Evolutionary conservation across 2,888 invertebrate genomes (phyloP), one percentile per base, ranked within the genome.

Genomic region (Eutolmus rufibarbis): DNA sequence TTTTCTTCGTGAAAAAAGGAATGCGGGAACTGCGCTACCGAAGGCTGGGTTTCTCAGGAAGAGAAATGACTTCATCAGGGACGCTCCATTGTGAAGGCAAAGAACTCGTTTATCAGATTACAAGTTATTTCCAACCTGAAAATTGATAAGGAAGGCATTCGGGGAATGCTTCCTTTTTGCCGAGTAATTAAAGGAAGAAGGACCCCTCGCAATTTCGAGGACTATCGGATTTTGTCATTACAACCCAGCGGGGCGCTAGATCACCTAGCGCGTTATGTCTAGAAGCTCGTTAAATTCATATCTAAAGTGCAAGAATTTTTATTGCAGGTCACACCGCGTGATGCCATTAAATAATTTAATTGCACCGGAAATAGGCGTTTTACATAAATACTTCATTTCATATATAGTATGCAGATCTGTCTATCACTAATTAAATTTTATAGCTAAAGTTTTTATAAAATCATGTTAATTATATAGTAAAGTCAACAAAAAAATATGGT

Each of bases 41-140:
- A 43, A 56, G 81, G 34, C 51, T 9, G 82, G 66, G 82, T 51
- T 82, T 82, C 82, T 82, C 82, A 82, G 66, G 82, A 82, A 82
- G 82, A 82, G 19, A 82, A 82, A 66, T 82, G 82, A 82, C 82
- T 82, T 82, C 82, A 82, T 82, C 82, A 57, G 82, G 82, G 66
- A 57, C 82, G 82, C 56, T 66, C 34, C 57, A 82, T 57, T 82
- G 56, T 82, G 31, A 76, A 40, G 79, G 23, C 51, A 79, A 79
- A 51, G 79, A 79, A 79, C 34, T 34, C 34, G 37, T 66, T 51
- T 82, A 82, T 66, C 57, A 37, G 34, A 66, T 76, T 76, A 40
- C 40, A 34, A 40, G 40, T 37, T 76, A 76, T 76, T 40, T 37
- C 16, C 37, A 76, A 31, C 40, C 16, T 76, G 76, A 76, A 40